phyloP scores from a whole-genome alignment of 2,797 vertebrate genomes.

The Halcyon badia region DNA sequence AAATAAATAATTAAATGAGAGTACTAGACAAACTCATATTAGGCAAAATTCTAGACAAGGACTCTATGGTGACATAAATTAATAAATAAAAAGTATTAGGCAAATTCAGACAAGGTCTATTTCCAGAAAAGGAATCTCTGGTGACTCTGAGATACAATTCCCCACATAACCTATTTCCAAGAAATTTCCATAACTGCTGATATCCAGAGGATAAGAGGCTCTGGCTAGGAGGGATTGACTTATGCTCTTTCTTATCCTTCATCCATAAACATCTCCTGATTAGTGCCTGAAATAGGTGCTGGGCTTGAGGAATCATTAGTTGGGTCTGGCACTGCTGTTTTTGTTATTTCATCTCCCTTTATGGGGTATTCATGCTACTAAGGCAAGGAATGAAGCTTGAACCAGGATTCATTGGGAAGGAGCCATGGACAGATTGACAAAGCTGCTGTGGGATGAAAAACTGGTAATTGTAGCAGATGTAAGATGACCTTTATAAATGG shows the following conservation, averaged over 20 bases:
- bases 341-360: neutral
- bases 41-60: neutral
- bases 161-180: neutral
- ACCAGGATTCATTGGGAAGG: neutral
- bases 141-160: neutral
- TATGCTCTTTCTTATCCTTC: neutral
- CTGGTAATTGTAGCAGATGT: neutral
- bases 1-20: neutral
- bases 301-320: neutral
- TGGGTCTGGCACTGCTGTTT: neutral
- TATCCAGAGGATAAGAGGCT: neutral
- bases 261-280: neutral
- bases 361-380: neutral
- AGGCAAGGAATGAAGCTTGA: neutral
- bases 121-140: neutral
- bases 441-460: neutral
- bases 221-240: neutral
- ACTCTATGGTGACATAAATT: neutral
- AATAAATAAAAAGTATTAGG: neutral
- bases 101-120: neutral
- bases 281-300: neutral
- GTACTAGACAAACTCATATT: neutral
- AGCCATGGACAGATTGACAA: conserved; percentile 5
- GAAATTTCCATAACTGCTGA: neutral
- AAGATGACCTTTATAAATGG: neutral